Evolutionary conservation across 1,140 invertebrate species (phyloP), one percentile per base, ranked within the genome.

Genomic region (Drosophila nebulosa): DNA sequence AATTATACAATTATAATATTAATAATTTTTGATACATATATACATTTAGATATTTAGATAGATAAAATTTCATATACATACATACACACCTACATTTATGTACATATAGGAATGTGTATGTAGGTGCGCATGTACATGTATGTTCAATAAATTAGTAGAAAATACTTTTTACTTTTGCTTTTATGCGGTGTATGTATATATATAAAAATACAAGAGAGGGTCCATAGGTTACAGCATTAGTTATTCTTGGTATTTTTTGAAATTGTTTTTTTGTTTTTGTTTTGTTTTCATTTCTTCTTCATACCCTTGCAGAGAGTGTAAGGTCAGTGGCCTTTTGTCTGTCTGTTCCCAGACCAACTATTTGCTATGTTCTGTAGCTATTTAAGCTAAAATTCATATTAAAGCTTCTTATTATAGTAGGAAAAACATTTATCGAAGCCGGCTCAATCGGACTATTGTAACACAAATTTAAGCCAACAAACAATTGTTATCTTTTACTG

Each of bases 171-270:
- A 30, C 51, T 61, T 50, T 59, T 42, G 3, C 14, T n/a, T n/a
- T n/a, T 35, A 36, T 36, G 35, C 35, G 12, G 35, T 56, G 56
- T 60, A 84, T 58, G 24, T n/a, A 27, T 61, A 67, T 69, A 78
- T 86, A 86, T 88, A 86, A 86, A 86, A 86, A 86, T 86, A 86
- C 81, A 86, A 75, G 79, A 75, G 79, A 86, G 81, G 81, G 81
- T 86, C 81, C 81, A 86, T 78, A 71, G 78, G 74, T 86, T 85
- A 68, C 81, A 73, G 72, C 68, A 42, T 46, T 52, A 27, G 46
- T 66, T 60, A 52, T 30, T 24, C 60, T 24, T n/a, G 42, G 32
- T 57, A 56, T 55, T 70, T 52, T 46, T 62, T 30, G 2, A 53
- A 30, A 56, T 58, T 58, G 56, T n/a, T 55, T 56, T 50, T 7